Base-by-base conservation (phyloP, 2,113 vertebrate species). In the Trachemys scripta region DNA sequence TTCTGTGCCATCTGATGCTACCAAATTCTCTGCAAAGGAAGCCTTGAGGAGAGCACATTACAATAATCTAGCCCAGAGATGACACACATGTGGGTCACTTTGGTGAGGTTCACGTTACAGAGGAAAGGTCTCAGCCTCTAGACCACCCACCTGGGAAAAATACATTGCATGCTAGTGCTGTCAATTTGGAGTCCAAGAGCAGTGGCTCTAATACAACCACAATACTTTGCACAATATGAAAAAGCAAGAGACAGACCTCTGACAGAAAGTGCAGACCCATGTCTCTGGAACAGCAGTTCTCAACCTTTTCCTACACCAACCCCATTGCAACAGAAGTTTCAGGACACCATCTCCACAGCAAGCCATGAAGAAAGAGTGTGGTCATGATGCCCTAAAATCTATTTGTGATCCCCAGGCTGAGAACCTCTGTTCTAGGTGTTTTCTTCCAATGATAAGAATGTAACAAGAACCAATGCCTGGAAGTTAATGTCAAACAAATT, bases 321-420 rank as follows among this genome's bases (percentile, higher is more conserved):
- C n/a, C 42, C 81, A 31, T 22, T 78, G 45, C 45, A 88, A n/a
- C 29, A 82, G 50, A 92, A 88, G 3, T 56, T 93, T 47, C 75
- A 76, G 82, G 51, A 88, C 65, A 84, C 49, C 6, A 0, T 47
- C 42, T 13, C 22, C 22, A 78, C 11, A 7, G 24, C 24, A 47
- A 78, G 42, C 75, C 42, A 14, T 2, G 42, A 78, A 78, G 42
- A 47, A 22, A 69, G 31, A 27, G 24, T 47, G 75, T 45, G 87
- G 75, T 76, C 95, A 47, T 86, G 78, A 90, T 86, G 80, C 19
- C 76, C 84, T 47, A 82, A 93, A 93, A 95, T 82, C 49, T 90
- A 51, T 92, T 88, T 95, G 62, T 89, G 84, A 80, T 88, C 72
- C 90, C 89, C 80, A 69, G 59, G 87, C 69, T 25, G 42, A 81